Evolutionary conservation across 2,113 vertebrate species (phyloP).

Genomic region (Gnathonemus longibarbis): DNA sequence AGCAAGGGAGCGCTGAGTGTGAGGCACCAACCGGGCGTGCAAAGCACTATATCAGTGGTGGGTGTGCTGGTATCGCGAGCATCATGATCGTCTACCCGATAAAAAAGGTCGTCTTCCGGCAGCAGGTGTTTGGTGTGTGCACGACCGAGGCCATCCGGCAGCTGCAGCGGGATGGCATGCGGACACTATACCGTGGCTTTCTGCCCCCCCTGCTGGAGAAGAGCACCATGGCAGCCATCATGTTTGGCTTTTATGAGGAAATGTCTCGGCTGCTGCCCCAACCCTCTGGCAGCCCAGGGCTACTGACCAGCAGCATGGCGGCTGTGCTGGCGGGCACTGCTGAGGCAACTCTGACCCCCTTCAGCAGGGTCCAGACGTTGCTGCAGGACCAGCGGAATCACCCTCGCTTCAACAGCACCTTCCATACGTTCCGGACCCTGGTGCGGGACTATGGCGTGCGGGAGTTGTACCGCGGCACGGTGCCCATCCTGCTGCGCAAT

Average conservation of each 20-base stretch:
- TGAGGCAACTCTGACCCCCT: slow-evolving; percentile 69
- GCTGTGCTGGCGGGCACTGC: slow-evolving; percentile 79
- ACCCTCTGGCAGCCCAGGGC: slow-evolving; percentile 55
- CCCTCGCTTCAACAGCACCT: slow-evolving; percentile 86
- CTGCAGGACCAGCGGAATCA: slow-evolving; percentile 90
- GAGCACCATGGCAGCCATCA: slow-evolving; percentile 76
- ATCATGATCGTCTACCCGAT: slow-evolving; percentile 81
- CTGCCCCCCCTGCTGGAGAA: slow-evolving; percentile 86
- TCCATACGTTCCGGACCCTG: slow-evolving; percentile 71
- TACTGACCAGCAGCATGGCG: slow-evolving; percentile 70
- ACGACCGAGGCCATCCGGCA: slow-evolving; percentile 71
- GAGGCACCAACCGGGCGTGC: slow-evolving; percentile 42
- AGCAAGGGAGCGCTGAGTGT: neutral
- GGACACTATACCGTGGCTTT: slow-evolving; percentile 80
- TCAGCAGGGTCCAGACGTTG: slow-evolving; percentile 60
- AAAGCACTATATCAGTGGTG: slow-evolving; percentile 86
- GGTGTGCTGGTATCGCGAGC: slow-evolving; percentile 81
- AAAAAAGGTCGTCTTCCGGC: slow-evolving; percentile 87
- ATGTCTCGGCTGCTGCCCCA: slow-evolving; percentile 72
- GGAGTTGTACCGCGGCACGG: slow-evolving; percentile 68
- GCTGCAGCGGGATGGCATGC: slow-evolving; percentile 75
- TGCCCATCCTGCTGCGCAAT: slow-evolving; percentile 66
- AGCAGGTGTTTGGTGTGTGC: slow-evolving; percentile 80
- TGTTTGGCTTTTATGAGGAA: slow-evolving; percentile 78
- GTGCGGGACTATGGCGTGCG: slow-evolving; percentile 54